Evolutionary conservation across 2,888 invertebrate species (phyloP).

Genomic region (Eurois occulta): DNA sequence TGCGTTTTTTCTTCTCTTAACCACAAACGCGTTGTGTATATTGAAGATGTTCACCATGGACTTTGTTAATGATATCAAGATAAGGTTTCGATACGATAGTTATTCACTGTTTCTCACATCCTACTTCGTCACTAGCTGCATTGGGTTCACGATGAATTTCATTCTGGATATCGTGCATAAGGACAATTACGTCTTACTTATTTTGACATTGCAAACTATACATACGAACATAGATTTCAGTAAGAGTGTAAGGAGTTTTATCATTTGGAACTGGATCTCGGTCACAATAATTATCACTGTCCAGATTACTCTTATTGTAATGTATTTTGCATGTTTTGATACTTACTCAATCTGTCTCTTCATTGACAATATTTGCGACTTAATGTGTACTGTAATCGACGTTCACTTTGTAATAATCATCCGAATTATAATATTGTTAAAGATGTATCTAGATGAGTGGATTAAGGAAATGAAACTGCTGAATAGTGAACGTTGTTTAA

Average conservation of each 20-base stretch:
- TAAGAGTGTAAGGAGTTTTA: not conserved
- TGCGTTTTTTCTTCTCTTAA: not conserved
- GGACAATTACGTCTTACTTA: not conserved
- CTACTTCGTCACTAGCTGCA: not conserved
- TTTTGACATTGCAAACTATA: not conserved
- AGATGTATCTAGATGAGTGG: not conserved
- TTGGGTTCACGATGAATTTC: slow-evolving; percentile 4
- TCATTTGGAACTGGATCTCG: slow-evolving; percentile 6
- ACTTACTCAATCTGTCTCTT: not conserved
- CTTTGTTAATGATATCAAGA: not conserved
- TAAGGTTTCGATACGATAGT: not conserved
- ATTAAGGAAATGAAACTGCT: not conserved
- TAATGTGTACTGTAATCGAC: not conserved
- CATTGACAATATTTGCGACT: not conserved
- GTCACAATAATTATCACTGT: not conserved
- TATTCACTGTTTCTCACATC: not conserved
- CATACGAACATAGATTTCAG: not conserved
- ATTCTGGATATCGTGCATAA: not conserved
- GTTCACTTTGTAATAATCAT: not conserved
- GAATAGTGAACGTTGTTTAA: slow-evolving; percentile 1
- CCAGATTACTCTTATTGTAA: not conserved
- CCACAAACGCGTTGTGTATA: not conserved
- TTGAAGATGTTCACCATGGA: not conserved
- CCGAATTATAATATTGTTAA: not conserved
- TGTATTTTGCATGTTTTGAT: not conserved